Percentiles rank a stretch among this genome's conserved stretches.
Evolutionary conservation across 1,140 invertebrate species (phyloP).

Genomic region (Drosophila nigromelanica): DNA sequence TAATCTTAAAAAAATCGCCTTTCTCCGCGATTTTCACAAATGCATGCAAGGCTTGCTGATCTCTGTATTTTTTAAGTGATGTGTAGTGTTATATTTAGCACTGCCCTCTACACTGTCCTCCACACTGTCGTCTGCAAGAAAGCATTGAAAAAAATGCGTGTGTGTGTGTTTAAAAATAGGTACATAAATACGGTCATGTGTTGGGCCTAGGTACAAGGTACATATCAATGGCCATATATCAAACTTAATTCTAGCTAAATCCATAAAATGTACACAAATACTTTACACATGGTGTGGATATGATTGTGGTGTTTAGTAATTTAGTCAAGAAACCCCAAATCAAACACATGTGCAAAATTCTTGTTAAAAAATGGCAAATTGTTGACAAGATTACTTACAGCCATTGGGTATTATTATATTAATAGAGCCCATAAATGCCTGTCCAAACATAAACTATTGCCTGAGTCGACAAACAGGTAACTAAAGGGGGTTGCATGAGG

Average conservation of each 20-base stretch:
- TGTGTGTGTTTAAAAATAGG: background rate
- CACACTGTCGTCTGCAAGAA: too few relatives aligned
- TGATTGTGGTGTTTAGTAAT: background rate
- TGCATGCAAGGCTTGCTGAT: background rate
- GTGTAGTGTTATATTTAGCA: too few relatives aligned
- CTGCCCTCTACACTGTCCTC: too few relatives aligned
- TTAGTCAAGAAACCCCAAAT: slow-evolving; percentile 3
- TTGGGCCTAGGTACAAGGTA: background rate
- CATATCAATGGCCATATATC: background rate
- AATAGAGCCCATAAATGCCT: slow-evolving; percentile 19
- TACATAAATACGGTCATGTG: background rate
- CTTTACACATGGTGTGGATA: background rate
- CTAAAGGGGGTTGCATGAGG: background rate
- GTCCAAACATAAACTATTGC: slow-evolving; percentile 21
- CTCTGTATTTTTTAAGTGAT: too few relatives aligned
- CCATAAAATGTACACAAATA: background rate
- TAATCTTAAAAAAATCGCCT: background rate
- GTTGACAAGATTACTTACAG: slow-evolving; percentile 29
- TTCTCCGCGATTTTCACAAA: background rate
- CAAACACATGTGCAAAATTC: slow-evolving; percentile 29
- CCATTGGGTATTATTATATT: slow-evolving; percentile 14
- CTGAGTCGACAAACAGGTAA: background rate
- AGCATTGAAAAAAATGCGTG: too few relatives aligned
- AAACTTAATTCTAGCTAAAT: background rate
- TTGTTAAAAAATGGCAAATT: slow-evolving; percentile 16